Evolutionary conservation across 2,888 invertebrate species (phyloP).

Genomic region (Pristionchus mayeri): DNA sequence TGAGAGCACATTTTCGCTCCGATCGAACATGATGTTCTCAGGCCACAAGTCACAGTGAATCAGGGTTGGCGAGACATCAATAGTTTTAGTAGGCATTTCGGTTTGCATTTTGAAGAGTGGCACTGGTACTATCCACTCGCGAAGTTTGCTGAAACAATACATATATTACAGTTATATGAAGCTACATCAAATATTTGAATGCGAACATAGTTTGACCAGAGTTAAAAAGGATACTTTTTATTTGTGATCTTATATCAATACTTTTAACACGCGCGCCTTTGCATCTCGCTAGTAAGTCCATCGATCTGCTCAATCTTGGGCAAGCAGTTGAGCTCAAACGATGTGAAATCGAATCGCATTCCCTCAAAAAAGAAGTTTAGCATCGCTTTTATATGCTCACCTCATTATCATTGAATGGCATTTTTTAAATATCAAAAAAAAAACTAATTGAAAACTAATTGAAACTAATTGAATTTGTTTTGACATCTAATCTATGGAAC

Average conservation of each 20-base stretch:
- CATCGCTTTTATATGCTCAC: too few species aligned
- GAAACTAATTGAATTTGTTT: too few species aligned
- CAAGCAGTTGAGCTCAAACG: background rate
- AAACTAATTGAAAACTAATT: too few species aligned
- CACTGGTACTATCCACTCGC: background rate
- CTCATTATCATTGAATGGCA: too few species aligned
- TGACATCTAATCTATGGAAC: too few species aligned
- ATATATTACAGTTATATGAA: too few species aligned
- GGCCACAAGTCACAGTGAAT: conserved; percentile 11
- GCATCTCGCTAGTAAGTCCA: background rate
- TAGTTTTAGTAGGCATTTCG: background rate
- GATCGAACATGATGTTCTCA: background rate
- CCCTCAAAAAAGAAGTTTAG: too few species aligned
- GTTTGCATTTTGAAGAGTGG: conserved; percentile 27
- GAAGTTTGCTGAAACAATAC: background rate
- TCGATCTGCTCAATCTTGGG: background rate
- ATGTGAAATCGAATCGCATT: background rate
- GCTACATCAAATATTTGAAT: too few species aligned
- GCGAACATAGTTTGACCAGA: too few species aligned
- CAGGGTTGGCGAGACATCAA: background rate
- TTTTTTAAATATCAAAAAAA: too few species aligned
- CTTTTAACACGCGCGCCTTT: background rate
- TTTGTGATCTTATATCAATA: background rate
- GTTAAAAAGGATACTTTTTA: too few species aligned
- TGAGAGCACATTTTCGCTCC: background rate